These are phyloP conservation scores for Digitonthophagus gazella DNA, from an alignment of 2,888 invertebrate species.

Conservation along the genomic window DNA sequence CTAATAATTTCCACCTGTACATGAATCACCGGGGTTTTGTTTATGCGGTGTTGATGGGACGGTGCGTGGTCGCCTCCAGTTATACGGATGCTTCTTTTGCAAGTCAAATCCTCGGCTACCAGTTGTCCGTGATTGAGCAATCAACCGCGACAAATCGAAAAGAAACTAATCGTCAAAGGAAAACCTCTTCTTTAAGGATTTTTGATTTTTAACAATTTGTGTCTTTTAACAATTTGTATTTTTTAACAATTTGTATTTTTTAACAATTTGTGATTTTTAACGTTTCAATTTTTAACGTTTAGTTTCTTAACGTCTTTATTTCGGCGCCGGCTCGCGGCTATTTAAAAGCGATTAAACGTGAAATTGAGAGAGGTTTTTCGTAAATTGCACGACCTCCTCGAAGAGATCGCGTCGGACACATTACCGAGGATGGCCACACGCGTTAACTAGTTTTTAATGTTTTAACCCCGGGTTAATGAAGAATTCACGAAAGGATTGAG, in stretches of 20 bases:
- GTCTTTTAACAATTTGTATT: no score
- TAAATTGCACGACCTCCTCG: background rate
- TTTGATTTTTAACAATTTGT: no score
- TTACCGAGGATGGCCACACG: background rate
- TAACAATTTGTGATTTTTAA: no score
- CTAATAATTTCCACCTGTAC: conserved; percentile 6
- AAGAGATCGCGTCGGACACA: background rate
- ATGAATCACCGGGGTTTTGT: conserved; percentile 8
- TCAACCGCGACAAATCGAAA: no score
- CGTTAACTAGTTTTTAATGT: background rate
- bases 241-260: no score
- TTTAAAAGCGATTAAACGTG: background rate
- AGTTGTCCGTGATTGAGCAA: conserved; percentile 1
- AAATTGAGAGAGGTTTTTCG: background rate
- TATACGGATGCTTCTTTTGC: conserved; percentile 8
- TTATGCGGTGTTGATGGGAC: conserved; percentile 14
- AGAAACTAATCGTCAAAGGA: no score
- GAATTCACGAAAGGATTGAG: no score
- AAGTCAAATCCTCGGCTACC: conserved; percentile 12
- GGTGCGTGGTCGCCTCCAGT: conserved; percentile 8
- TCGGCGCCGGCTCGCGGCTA: background rate
- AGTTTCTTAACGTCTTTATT: background rate
- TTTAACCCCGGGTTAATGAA: background rate
- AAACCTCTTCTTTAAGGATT: no score
- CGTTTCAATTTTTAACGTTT: background rate